Conservation (phyloP, 2,888 invertebrate species). For the Prosopocoilus inquinatus region DNA sequence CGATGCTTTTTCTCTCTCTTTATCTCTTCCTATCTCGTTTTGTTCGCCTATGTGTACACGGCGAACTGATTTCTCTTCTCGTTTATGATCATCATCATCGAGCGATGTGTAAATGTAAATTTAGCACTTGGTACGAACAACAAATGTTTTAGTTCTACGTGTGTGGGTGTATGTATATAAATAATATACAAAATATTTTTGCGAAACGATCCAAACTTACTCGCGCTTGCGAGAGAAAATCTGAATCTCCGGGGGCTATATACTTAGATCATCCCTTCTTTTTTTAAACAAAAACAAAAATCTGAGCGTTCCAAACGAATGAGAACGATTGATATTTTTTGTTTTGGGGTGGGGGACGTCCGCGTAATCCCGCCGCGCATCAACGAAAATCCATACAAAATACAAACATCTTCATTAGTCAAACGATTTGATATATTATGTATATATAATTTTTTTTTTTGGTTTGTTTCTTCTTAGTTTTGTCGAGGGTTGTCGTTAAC, state of each 20-base stretch:
- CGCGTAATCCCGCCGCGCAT: conserved; percentile 1
- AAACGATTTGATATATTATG: conserved; percentile 1
- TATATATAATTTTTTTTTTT: no score
- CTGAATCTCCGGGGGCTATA: no score
- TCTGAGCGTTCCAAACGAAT: no score
- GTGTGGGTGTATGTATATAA: background rate
- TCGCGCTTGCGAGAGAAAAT: no score
- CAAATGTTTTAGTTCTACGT: conserved; percentile 3
- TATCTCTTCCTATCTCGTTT: background rate
- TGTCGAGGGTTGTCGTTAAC: background rate
- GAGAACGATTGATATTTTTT: background rate
- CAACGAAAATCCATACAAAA: conserved; percentile 8
- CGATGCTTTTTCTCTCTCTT: background rate
- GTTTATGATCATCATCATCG: conserved; percentile 1
- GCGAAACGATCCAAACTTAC: no score
- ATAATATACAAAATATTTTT: background rate
- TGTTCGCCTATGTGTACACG: background rate
- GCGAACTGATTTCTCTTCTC: background rate
- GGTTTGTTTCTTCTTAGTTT: background rate
- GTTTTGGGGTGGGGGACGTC: background rate
- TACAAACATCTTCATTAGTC: conserved; percentile 1
- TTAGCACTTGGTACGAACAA: conserved; percentile 1
- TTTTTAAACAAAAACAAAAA: no score
- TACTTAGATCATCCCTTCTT: no score
- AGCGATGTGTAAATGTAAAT: conserved; percentile 5